Evolutionary conservation across 53 echinoderm and acorn worm genomes (phyloP), one percentile per base, ranked within the genome.

Genomic region (Arbacia lixula): DNA sequence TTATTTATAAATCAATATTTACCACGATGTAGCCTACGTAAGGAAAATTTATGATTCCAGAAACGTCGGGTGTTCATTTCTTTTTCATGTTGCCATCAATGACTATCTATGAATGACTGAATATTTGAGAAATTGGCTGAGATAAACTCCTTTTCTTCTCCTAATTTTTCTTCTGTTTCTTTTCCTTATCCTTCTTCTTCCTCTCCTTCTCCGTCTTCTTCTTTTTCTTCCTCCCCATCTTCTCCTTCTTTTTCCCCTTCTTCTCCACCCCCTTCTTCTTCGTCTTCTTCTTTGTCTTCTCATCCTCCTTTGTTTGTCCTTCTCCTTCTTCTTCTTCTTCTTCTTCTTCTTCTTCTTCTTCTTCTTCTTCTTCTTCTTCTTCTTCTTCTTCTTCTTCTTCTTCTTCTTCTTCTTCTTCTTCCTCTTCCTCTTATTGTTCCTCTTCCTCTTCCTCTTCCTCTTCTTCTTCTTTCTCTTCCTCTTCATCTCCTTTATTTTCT

Each of bases 321-420:
- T 3, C 55, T 19, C 2, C 21, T 16, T 55, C 55, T 19, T 55
- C 2, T 55, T 55, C 55, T 55, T 56, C 22, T 62, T 31, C 32
- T 6, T 6, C 34, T 62, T 6, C 3, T 30, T 62, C 17, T 19
- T 19, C 21, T 56, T 56, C 22, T 56, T 4, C 56, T 56, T 4
- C 3, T 1, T 2, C 51, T 51, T 51, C 51, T 51, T 51, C 51
- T 3, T 51, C 51, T 2, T 51, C 51, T 2, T 51, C 51, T 14
- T 51, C 51, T 14, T 51, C 51, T 51, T 51, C 51, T 51, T 60
- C 28, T 58, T 58, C 58, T 58, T 4, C 58, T 58, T 58, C 58
- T 58, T 58, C 58, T 58, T 58, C 5, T 58, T 58, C 58, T 58
- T 58, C 58, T 58, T 58, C 60, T 60, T 60, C 60, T 30, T 60